Conservation (phyloP, 2,797 vertebrate species). For the Spea hammondii region DNA sequence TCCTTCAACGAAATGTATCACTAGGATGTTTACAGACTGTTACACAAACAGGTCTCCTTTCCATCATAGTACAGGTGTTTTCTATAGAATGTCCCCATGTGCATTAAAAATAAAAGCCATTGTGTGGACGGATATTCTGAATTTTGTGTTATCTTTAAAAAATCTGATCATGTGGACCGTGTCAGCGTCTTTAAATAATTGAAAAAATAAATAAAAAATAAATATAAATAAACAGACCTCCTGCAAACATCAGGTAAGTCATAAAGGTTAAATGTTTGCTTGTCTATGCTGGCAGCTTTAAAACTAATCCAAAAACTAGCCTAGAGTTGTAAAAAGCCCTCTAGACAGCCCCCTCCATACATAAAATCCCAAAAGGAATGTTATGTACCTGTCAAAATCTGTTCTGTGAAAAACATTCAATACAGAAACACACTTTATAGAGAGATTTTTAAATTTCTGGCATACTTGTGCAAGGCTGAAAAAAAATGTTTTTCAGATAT, state of each 20-base stretch:
- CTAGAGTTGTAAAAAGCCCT: constrained; percentile 29
- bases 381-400: constrained; percentile 49
- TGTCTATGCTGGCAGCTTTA: constrained; percentile 11
- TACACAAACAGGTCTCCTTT: constrained; percentile 20
- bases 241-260: constrained; percentile 54
- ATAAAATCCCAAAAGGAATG: constrained; percentile 50
- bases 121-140: too few relatives aligned
- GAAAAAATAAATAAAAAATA: too few relatives aligned
- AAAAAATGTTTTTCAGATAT: constrained; percentile 1
- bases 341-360: constrained; percentile 1
- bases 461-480: constrained; percentile 53
- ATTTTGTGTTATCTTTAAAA: too few relatives aligned
- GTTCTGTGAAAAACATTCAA: constrained; percentile 24
- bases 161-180: too few relatives aligned
- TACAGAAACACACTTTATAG: constrained; percentile 53
- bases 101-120: too few relatives aligned
- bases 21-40: constrained; percentile 55
- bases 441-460: constrained; percentile 52
- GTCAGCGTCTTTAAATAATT: too few relatives aligned
- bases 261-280: constrained; percentile 53
- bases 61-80: constrained; percentile 11
- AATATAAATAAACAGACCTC: constrained; percentile 58
- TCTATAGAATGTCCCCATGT: constrained; percentile 39
- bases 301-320: constrained; percentile 39
- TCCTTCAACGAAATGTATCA: constrained; percentile 36